phyloP scores from a whole-genome alignment of 2,888 invertebrate genomes.

The Drosophila mulleri region DNA sequence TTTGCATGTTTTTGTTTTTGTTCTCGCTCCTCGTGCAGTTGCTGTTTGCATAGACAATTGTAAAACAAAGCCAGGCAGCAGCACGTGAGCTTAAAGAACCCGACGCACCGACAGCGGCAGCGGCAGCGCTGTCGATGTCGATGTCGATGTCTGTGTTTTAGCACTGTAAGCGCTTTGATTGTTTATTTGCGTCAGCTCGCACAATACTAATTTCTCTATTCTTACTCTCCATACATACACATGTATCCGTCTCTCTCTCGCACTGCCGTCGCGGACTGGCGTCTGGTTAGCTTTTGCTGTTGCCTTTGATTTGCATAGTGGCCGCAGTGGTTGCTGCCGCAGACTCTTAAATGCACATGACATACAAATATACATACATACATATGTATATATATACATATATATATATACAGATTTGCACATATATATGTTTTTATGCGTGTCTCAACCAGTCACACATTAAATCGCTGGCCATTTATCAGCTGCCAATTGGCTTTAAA shows the following conservation, averaged over 20 bases:
- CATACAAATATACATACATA: not conserved
- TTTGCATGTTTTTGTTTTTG: slow-evolving; percentile 33
- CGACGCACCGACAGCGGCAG: slow-evolving; percentile 15
- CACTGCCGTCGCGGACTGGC: not conserved
- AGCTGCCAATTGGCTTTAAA: slow-evolving; percentile 60
- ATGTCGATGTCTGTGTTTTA: slow-evolving; percentile 35
- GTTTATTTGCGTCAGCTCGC: slow-evolving; percentile 32
- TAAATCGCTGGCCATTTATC: slow-evolving; percentile 55
- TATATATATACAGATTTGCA: not conserved
- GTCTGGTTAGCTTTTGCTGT: slow-evolving; percentile 24
- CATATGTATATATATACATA: not conserved
- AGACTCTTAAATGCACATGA: slow-evolving; percentile 12
- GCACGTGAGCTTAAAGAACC: slow-evolving; percentile 53
- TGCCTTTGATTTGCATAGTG: slow-evolving; percentile 54
- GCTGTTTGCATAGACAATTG: slow-evolving; percentile 56
- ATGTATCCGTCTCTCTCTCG: not conserved
- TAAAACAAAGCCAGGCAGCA: slow-evolving; percentile 50
- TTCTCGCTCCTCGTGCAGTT: slow-evolving; percentile 26
- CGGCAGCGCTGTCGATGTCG: not conserved
- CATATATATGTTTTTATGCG: not conserved
- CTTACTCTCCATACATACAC: not conserved
- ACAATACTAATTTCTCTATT: slow-evolving; percentile 51
- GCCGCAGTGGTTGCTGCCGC: slow-evolving; percentile 20
- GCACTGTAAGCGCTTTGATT: slow-evolving; percentile 41
- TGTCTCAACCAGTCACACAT: slow-evolving; percentile 25